phyloP scores from a whole-genome alignment of 2,113 vertebrate genomes.

The Mobula birostris region DNA sequence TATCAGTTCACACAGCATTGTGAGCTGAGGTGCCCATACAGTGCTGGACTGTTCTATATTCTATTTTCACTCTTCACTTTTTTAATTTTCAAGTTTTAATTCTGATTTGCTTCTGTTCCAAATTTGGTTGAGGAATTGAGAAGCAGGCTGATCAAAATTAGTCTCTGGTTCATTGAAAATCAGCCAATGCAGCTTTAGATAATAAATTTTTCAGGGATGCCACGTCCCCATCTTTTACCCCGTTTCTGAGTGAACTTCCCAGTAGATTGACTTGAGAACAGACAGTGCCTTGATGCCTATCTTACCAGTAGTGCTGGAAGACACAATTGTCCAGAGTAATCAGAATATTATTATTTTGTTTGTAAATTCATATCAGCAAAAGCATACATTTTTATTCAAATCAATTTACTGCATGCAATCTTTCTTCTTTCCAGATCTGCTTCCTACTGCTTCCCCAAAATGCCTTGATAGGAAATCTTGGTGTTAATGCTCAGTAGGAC shows the following conservation, averaged over 20 bases:
- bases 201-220: background rate
- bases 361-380: background rate
- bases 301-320: background rate
- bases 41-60: too few relatives aligned
- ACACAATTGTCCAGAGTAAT: background rate
- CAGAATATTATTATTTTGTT: background rate
- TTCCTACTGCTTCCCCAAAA: background rate
- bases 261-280: background rate
- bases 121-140: background rate
- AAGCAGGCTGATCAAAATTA: background rate
- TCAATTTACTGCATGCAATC: background rate
- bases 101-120: background rate
- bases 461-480: too few relatives aligned
- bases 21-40: too few relatives aligned
- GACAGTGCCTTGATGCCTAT: background rate
- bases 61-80: background rate
- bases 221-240: background rate
- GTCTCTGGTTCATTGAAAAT: background rate
- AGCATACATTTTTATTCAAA: background rate
- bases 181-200: background rate
- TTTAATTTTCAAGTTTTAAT: background rate
- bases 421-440: background rate
- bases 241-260: background rate
- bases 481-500: too few relatives aligned
- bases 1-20: too few relatives aligned